Base-by-base conservation (phyloP, 2,113 vertebrate genomes). In the Micromys minutus region DNA sequence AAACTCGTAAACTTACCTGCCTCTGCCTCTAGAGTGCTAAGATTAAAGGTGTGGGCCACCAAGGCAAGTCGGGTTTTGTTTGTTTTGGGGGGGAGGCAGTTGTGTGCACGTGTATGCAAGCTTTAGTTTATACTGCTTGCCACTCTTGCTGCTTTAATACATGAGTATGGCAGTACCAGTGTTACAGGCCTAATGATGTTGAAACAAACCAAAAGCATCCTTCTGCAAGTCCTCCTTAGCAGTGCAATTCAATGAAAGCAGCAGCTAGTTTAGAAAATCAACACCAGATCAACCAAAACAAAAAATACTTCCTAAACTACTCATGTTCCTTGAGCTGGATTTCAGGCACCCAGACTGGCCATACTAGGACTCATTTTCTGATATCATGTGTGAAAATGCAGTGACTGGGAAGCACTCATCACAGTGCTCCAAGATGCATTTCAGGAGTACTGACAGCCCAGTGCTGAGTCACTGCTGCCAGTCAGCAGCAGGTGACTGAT, bases 261-360 rank as follows among this genome's bases (percentile, higher is more conserved):
- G 75, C 55, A 87, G 50, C 26, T 61, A 72, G 22, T 81, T 87
- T 80, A 79, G 88, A 88, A 89, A 75, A 85, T 74, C 50, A 90
- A 96, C 90, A 94, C 36, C 36, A 81, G 92, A 92, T 11, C 12
- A 91, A 83, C 9, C 36, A 76, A 94, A 93, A 12, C 45, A 83
- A 92, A 77, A 36, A 52, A 47, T 67, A 81, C 52, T 16, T 93
- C n/a, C 42, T 89, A 77, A 91, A 61, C 89, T 69, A 80, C 24
- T 19, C 21, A 94, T 11, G 52, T 50, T 96, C 81, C 77, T 91
- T 93, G 34, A 97, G 52, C 76, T 93, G 52, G 74, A 86, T 85
- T 67, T 67, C 63, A 90, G 21, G 50, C 8, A 76, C 16, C 29
- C 63, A 10, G 59, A 86, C 2, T 91, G 52, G 45, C 45, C 45